These are phyloP conservation scores for Gobio gobio DNA, from an alignment of 2,113 vertebrate species.

Conservation along the genomic window DNA sequence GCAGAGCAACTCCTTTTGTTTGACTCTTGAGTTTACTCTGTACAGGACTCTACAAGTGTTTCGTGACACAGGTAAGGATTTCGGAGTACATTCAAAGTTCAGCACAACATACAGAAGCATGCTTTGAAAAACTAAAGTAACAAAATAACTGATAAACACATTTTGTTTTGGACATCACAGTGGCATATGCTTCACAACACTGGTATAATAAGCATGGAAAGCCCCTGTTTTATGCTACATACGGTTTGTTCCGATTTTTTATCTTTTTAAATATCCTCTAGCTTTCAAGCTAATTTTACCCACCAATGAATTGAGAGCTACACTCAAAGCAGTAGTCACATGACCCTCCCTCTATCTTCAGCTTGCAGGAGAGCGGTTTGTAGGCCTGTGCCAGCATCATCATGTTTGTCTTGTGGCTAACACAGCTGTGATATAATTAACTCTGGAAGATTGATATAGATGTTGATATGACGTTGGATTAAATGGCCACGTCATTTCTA, in stretches of 20 bases:
- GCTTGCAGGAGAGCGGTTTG: neutral
- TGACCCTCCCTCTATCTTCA: neutral
- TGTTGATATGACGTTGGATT: neutral
- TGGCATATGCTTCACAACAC: neutral
- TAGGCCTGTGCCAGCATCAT: neutral
- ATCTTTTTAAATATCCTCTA: constrained; percentile 9
- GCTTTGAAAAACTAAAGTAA: neutral
- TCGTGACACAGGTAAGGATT: neutral
- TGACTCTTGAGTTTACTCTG: too few species aligned
- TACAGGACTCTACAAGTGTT: too few species aligned
- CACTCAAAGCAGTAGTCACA: neutral
- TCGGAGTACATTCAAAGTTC: neutral
- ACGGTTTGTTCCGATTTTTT: neutral
- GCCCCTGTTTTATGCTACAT: neutral
- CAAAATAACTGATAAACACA: neutral
- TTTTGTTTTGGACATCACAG: neutral
- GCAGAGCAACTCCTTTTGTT: too few species aligned
- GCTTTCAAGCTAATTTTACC: neutral
- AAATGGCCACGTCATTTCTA: neutral
- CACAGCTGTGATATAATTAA: neutral
- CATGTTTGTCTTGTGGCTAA: neutral
- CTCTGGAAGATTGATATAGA: neutral
- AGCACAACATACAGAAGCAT: neutral
- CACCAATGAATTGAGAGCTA: neutral
- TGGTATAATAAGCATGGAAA: neutral